These are phyloP conservation scores for Germaria angustata DNA, from an alignment of 2,888 invertebrate genomes.

Conservation along the genomic window DNA sequence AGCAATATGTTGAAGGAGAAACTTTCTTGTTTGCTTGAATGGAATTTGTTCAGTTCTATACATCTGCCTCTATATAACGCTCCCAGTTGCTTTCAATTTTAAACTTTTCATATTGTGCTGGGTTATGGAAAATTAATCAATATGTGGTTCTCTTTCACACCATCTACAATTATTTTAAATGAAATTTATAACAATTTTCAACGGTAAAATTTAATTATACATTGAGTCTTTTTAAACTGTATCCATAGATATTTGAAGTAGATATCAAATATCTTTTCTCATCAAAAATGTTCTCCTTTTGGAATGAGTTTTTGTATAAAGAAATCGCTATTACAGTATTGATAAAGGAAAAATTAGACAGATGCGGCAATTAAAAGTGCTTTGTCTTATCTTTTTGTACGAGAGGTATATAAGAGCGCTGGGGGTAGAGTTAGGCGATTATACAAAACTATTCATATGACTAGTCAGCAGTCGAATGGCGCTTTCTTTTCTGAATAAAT, in stretches of 20 bases:
- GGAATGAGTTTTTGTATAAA: neutral
- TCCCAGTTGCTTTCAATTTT: no score
- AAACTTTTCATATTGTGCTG: no score
- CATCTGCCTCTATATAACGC: no score
- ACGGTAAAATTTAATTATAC: constrained; percentile 30
- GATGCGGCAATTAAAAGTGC: no score
- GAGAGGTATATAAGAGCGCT: no score
- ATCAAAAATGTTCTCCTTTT: neutral
- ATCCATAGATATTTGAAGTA: neutral
- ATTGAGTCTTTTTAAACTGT: neutral
- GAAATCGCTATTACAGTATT: no score
- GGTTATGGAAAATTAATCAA: constrained; percentile 1
- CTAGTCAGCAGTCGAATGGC: no score
- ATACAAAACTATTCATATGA: no score
- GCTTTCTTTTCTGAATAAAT: no score
- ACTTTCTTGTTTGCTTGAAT: neutral
- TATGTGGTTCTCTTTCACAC: neutral
- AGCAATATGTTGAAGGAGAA: neutral
- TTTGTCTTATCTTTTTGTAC: no score
- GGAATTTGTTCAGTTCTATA: neutral
- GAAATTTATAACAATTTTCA: constrained; percentile 15
- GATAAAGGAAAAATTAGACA: no score
- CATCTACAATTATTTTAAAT: constrained; percentile 22
- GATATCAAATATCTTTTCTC: neutral
- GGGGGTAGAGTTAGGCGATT: no score